Percentiles rank a stretch among this genome's conserved stretches.
Conservation (phyloP, 2,113 vertebrate genomes). For the Canis aureus region DNA sequence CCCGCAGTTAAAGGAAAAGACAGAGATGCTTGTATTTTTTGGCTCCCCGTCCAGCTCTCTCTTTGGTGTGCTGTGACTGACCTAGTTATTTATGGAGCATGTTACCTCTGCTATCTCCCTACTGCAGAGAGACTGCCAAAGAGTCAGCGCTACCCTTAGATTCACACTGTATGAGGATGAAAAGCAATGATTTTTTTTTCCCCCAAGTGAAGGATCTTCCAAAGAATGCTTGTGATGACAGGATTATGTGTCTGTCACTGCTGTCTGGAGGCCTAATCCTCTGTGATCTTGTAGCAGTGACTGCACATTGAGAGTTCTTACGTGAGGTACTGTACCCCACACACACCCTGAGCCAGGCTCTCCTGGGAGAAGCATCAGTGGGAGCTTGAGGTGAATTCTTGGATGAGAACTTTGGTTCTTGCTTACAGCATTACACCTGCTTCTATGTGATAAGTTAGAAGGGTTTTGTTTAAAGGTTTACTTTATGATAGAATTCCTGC, state of each 20-base stretch:
- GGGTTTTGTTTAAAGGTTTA: neutral
- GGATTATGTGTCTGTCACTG: neutral
- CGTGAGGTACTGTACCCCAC: accelerated
- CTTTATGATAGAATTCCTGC: neutral
- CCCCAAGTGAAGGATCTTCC: neutral
- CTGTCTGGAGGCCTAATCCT: neutral
- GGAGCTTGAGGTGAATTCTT: neutral
- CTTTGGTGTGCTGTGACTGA: neutral
- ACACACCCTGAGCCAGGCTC: neutral
- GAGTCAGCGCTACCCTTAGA: neutral
- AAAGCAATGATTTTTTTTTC: neutral
- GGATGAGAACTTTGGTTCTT: neutral
- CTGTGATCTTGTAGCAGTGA: neutral
- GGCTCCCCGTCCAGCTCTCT: neutral
- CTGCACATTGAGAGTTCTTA: neutral
- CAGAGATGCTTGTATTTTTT: neutral
- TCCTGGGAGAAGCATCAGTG: neutral
- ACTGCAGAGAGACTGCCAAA: neutral
- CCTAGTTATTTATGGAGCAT: neutral
- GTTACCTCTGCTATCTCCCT: neutral
- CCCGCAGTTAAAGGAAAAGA: neutral
- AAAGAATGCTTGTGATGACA: neutral
- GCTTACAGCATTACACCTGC: neutral
- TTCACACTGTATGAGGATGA: neutral
- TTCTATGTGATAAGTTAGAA: neutral